Evolutionary conservation across 1,140 invertebrate species (phyloP), one percentile per base, ranked within the genome.

Genomic region (Hycleus phaleratus): DNA sequence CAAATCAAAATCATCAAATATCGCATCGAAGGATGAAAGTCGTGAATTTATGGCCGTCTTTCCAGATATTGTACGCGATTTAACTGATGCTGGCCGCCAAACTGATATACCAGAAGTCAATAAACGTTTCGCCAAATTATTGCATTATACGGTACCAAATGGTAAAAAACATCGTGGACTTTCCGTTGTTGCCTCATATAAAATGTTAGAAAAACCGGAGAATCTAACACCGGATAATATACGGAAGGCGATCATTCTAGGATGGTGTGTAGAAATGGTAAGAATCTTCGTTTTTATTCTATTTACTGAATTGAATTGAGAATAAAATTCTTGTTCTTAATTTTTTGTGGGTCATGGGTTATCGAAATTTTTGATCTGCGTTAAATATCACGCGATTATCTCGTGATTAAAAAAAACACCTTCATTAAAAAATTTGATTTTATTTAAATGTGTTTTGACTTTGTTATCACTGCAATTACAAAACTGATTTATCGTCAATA

Each of bases 211-310:
- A 62, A 73, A 79, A 49, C 74, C 74, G 0, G 74, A 83, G 43
- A 78, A 78, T 56, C 70, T 87, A 2, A 88, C 86, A 1, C 82
- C 87, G 0, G 89, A 94, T 65, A 90, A 91, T 65, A 73, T 94
- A 38, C 82, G 85, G 66, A 69, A 87, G 26, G 88, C 90, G 0
- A 85, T 90, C 60, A 85, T 96, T 59, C 77, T 97, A 66, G 94
- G 92, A 55, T 98, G 94, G 95, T 95, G 92, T 74, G 79, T 91
- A 46, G 94, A 97, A 85, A 82, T 95, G 84, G 92, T 95, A 77
- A 77, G 82, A 6, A 42, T 76, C 66, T 44, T 39, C 24, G 26
- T 18, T 26, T 43, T 5, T 32, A 32, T 32, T 32, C 32, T 32
- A 32, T 32, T 32, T 3, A 7, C 7, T 32, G 32, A 32, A 32